phyloP scores from a whole-genome alignment of 2,113 vertebrate species.

The Hoplias malabaricus region DNA sequence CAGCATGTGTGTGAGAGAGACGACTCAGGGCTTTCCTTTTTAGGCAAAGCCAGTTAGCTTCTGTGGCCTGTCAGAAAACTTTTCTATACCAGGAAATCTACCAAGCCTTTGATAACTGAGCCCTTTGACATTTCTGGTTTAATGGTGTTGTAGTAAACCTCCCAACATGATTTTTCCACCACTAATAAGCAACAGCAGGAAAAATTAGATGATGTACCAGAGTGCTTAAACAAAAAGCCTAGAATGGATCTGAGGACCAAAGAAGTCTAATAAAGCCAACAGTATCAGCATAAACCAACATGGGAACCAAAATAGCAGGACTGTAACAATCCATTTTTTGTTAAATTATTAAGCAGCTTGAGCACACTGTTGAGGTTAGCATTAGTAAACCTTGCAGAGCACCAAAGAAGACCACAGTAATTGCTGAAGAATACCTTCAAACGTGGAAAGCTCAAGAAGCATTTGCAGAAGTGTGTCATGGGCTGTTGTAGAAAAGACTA shows the following conservation, averaged over 20 bases:
- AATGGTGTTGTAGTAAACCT: background rate
- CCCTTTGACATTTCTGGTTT: background rate
- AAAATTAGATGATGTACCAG: background rate
- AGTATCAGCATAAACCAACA: background rate
- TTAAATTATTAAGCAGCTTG: background rate
- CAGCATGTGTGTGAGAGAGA: constrained; percentile 13
- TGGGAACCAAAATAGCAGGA: background rate
- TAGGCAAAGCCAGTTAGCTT: background rate
- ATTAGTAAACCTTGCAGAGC: background rate
- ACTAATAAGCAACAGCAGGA: background rate
- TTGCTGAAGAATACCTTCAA: background rate
- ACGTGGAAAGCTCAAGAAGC: background rate
- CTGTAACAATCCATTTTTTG: background rate
- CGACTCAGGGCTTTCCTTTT: background rate
- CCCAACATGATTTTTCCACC: background rate
- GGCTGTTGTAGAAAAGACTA: no score
- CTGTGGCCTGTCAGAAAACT: background rate
- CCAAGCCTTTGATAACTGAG: background rate
- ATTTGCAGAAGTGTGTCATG: background rate
- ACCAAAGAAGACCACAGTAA: background rate
- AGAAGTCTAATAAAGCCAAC: background rate
- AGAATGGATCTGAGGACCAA: background rate
- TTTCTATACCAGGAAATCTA: background rate
- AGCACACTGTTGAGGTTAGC: background rate
- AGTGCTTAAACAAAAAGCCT: no score